Conservation (phyloP, 2,888 invertebrate genomes). For the Vanessa cardui region DNA sequence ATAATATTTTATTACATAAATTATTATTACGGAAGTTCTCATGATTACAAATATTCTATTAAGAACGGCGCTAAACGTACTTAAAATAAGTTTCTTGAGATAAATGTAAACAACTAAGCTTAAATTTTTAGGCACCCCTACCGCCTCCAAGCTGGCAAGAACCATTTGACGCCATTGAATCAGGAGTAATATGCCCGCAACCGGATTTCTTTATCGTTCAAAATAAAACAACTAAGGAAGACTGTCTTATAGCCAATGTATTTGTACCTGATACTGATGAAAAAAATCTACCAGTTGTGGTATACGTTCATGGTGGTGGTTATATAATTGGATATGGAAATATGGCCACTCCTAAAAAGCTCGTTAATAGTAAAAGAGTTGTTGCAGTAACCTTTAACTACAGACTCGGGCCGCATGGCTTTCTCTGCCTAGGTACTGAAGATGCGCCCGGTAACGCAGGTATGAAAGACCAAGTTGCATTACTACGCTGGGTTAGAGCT, state of each 20-base stretch:
- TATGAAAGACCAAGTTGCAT: constrained; percentile 50
- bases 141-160: too few relatives aligned
- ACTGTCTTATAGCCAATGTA: constrained; percentile 41
- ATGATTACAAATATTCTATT: too few relatives aligned
- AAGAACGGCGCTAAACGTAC: too few relatives aligned
- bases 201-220: too few relatives aligned
- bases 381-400: constrained; percentile 48
- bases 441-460: constrained; percentile 50
- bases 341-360: constrained; percentile 40
- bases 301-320: constrained; percentile 69
- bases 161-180: too few relatives aligned
- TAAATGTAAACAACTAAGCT: too few relatives aligned
- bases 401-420: constrained; percentile 49
- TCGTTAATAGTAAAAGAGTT: constrained; percentile 44
- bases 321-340: constrained; percentile 59
- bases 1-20: too few relatives aligned
- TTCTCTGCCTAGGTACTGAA: constrained; percentile 45
- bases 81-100: too few relatives aligned
- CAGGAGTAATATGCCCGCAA: too few relatives aligned
- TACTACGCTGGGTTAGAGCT: constrained; percentile 45
- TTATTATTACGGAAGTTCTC: too few relatives aligned
- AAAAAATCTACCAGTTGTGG: constrained; percentile 57
- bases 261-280: constrained; percentile 43
- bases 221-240: too few relatives aligned
- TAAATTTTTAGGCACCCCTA: too few relatives aligned